Base-by-base conservation (phyloP, 2,888 invertebrate species). In the Agrotis segetum region DNA sequence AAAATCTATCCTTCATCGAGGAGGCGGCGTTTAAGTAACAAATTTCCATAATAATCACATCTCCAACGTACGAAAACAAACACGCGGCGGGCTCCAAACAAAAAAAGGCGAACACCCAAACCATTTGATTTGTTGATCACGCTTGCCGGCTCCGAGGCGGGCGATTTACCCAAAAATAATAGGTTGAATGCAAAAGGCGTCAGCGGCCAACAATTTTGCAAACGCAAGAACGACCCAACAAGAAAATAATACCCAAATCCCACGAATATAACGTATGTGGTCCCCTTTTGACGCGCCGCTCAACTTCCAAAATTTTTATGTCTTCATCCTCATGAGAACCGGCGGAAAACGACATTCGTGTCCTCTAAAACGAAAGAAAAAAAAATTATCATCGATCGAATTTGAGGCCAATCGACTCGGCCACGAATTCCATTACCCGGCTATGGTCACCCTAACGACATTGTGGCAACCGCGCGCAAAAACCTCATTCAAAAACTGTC, bases 311-410 rank as follows among this genome's bases (percentile, higher is more conserved):
- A 93, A 95, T 94, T 93, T 95, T 95, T 96, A 96, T 95, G 96
- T 96, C 96, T 96, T 96, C 94, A 96, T 96, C 91, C 86, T 85
- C 91, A 93, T 93, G 95, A 93, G 95, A 95, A 93, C 90, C 88
- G 87, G 69, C 67, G 83, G 85, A 87, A 88, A 88, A 88, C 88
- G 89, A 90, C 88, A 88, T 92, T 88, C 80, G 83, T 87, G 84
- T 88, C 88, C 89, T 88, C 84, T 83, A 88, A 89, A 84, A 79
- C 82, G 84, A 88, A 87, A 84, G 74, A 85, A 87, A 88, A 88
- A 88, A 88, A 87, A 88, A 84, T 71, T 86, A 90, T 90, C 89
- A 90, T 89, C 89, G 87, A 92, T 91, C 88, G 91, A 82, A 87
- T 83, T 88, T 88, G 87, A 88, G 87, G 88, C 87, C 88, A 87